Percentiles rank a stretch among this genome's conserved stretches.
Evolutionary conservation across 2,888 invertebrate genomes (phyloP).

Genomic region (Oscheius onirici): DNA sequence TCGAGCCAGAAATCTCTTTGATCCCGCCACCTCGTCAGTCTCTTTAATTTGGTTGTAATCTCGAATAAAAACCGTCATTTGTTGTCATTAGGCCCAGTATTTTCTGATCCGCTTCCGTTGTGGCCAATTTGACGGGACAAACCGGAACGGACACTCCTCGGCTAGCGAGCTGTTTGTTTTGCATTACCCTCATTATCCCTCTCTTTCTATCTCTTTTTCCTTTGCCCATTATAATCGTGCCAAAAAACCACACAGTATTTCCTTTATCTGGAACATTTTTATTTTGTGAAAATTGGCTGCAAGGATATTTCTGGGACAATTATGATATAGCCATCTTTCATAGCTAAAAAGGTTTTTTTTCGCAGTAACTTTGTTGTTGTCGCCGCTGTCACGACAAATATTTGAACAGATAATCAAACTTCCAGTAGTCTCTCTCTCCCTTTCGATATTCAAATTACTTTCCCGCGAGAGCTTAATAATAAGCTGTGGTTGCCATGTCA

Average conservation of each 20-base stretch:
- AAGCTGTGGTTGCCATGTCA: conserved; percentile 6
- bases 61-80: conserved; percentile 6
- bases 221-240: too few relatives aligned
- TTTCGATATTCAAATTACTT: conserved; percentile 18
- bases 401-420: conserved; percentile 31
- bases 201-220: background rate
- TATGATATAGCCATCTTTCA: too few relatives aligned
- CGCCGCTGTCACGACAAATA: conserved; percentile 3
- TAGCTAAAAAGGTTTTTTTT: too few relatives aligned
- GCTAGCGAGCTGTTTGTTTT: conserved; percentile 18
- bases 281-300: too few relatives aligned
- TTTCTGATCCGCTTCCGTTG: conserved; percentile 8
- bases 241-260: too few relatives aligned
- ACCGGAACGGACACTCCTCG: conserved; percentile 14
- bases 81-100: conserved; percentile 24
- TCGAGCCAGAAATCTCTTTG: conserved; percentile 17
- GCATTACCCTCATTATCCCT: conserved; percentile 27
- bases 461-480: background rate
- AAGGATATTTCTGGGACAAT: too few relatives aligned
- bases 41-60: conserved; percentile 11
- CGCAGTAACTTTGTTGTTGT: too few relatives aligned
- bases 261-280: too few relatives aligned
- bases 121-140: background rate
- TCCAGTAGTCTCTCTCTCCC: background rate
- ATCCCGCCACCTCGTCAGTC: conserved; percentile 20